phyloP scores from a whole-genome alignment of 1,140 invertebrate species.

The Coenobita brevimanus region DNA sequence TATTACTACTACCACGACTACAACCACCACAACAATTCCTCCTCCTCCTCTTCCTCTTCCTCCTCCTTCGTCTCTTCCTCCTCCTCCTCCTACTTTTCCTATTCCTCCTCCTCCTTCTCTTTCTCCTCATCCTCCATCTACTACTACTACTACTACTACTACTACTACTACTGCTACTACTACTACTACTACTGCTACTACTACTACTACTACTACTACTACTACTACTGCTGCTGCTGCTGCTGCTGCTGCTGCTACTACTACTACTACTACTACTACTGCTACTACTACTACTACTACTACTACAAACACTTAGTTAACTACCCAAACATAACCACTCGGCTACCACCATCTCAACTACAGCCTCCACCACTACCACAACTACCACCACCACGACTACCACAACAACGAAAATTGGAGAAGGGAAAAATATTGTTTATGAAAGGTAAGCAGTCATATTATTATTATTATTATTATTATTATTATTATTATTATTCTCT shows the following conservation, averaged over 20 bases:
- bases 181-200: constrained; percentile 4
- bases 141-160: constrained; percentile 17
- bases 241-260: constrained; percentile 14
- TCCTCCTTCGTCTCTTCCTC: background rate
- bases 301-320: constrained; percentile 3
- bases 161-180: constrained; percentile 14
- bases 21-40: background rate
- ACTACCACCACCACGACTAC: too few species aligned
- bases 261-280: constrained; percentile 20
- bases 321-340: too few species aligned
- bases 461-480: too few species aligned
- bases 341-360: too few species aligned
- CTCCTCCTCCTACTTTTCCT: constrained; percentile 16
- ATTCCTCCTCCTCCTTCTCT: background rate
- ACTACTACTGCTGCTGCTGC: background rate
- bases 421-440: too few species aligned
- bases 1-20: background rate
- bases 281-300: constrained; percentile 8
- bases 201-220: constrained; percentile 19
- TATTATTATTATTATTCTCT: too few species aligned
- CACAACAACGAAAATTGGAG: too few species aligned
- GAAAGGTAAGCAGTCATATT: too few species aligned
- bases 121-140: background rate
- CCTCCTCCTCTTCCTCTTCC: background rate
- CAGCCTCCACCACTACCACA: too few species aligned